A percentile compares a stretch with the other conserved stretches of the same genome.
Conservation (phyloP, 37 sponge, comb jelly and placozoan genomes). For the Mnemiopsis leidyi region DNA sequence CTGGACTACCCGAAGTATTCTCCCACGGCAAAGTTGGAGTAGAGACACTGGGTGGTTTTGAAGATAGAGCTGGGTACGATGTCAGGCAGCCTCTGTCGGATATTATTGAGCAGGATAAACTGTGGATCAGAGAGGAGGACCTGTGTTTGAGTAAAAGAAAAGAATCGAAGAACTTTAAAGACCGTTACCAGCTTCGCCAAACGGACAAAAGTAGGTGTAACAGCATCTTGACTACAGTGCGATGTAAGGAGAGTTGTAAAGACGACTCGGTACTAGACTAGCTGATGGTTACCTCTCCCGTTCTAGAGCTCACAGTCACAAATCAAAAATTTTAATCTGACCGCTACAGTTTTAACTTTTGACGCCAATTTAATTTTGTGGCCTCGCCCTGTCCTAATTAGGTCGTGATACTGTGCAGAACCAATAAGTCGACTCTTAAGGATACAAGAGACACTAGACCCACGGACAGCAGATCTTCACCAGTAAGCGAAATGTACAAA, state of each 20-base stretch:
- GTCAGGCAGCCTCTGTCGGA: not conserved
- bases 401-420: not conserved
- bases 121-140: not conserved
- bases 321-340: too few relatives aligned
- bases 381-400: not conserved
- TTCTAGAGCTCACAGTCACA: too few relatives aligned
- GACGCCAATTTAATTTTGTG: too few relatives aligned
- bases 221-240: too few relatives aligned
- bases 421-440: not conserved
- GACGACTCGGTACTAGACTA: too few relatives aligned
- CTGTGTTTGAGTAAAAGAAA: not conserved
- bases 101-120: not conserved
- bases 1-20: too few relatives aligned
- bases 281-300: too few relatives aligned
- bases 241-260: too few relatives aligned
- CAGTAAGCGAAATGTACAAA: conserved; percentile 23
- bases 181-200: not conserved
- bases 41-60: not conserved
- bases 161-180: not conserved
- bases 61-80: not conserved
- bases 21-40: not conserved
- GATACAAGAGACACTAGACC: not conserved
- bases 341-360: too few relatives aligned
- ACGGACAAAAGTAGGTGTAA: not conserved
- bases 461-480: not conserved